phyloP scores from a whole-genome alignment of 2,888 invertebrate species.

The Neoitamus cyanurus region DNA sequence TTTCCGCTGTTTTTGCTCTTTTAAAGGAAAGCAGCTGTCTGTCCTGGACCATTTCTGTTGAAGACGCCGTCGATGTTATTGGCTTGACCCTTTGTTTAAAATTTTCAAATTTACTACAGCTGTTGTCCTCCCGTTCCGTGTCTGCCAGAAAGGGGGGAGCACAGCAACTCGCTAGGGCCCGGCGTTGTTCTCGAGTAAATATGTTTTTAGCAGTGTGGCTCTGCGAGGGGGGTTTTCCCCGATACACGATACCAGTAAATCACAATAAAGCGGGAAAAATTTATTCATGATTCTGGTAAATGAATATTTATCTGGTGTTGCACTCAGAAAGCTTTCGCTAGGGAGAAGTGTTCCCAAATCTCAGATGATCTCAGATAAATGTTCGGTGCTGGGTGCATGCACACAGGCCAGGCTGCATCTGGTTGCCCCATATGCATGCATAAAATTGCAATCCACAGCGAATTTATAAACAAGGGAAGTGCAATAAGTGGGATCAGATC shows the following conservation, averaged over 20 bases:
- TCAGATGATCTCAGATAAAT: slow-evolving; percentile 1
- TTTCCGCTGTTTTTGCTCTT: not conserved
- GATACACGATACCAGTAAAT: slow-evolving; percentile 4
- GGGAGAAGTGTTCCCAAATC: not conserved
- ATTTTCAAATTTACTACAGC: not conserved
- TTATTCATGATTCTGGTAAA: slow-evolving; percentile 24
- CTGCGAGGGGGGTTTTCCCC: not conserved
- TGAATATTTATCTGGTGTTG: slow-evolving; percentile 21
- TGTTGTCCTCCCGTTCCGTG: not conserved
- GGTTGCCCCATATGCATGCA: slow-evolving; percentile 16
- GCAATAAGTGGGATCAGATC: slow-evolving; percentile 13
- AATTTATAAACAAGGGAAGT: slow-evolving; percentile 8
- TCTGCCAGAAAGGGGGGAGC: not conserved
- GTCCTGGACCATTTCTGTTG: not conserved
- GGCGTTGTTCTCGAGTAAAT: not conserved
- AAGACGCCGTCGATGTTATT: not conserved
- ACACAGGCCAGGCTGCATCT: not conserved
- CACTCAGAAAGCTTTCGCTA: not conserved
- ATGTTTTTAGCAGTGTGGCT: not conserved
- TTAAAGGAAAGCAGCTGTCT: not conserved
- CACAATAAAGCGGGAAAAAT: slow-evolving; percentile 19
- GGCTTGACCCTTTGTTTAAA: slow-evolving; percentile 1
- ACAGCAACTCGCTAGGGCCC: not conserved
- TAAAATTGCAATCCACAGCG: slow-evolving; percentile 12
- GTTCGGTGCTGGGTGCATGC: not conserved